Percentiles rank a stretch among this genome's conserved stretches.
Conservation (phyloP, 2,113 vertebrate genomes). For the Dasypus novemcinctus region DNA sequence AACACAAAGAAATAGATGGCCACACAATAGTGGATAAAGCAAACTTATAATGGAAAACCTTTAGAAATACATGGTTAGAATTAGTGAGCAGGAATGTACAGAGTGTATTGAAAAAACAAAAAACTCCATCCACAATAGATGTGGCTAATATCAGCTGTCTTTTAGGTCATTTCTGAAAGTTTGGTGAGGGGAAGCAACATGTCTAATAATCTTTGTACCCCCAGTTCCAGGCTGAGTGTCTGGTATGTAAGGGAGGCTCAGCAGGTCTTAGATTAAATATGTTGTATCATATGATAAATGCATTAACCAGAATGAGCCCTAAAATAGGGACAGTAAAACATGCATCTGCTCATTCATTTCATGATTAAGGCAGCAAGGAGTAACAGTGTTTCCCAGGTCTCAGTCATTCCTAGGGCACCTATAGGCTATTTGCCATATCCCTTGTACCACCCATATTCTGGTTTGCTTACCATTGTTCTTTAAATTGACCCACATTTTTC, state of each 20-base stretch:
- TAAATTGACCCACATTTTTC: background rate
- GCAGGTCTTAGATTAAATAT: background rate
- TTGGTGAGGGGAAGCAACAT: background rate
- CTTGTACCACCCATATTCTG: background rate
- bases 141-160: background rate
- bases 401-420: background rate
- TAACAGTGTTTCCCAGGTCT: background rate
- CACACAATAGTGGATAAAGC: background rate
- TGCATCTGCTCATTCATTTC: background rate
- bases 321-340: background rate
- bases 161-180: background rate
- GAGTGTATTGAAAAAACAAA: background rate
- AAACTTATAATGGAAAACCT: background rate
- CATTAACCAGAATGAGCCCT: background rate
- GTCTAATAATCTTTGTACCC: background rate
- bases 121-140: background rate
- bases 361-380: background rate
- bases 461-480: background rate
- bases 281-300: background rate
- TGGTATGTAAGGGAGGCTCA: background rate
- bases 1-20: slow-evolving; percentile 19
- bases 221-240: background rate
- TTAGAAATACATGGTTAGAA: background rate
- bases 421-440: background rate
- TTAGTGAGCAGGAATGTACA: background rate